Evolutionary conservation across 2,113 vertebrate genomes (phyloP).

Genomic region (Sander vitreus): DNA sequence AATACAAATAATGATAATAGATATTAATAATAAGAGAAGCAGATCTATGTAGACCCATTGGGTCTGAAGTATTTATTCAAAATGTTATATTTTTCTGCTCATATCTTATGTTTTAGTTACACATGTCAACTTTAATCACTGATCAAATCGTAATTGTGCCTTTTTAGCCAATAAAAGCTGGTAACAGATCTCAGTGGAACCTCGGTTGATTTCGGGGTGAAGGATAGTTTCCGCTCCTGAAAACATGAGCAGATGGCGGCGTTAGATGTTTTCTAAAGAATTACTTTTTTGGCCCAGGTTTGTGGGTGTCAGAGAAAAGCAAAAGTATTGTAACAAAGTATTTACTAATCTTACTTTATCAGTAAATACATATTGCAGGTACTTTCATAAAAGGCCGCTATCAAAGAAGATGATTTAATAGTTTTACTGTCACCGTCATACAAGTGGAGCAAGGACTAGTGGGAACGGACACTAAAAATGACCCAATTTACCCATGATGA

Average conservation of each 20-base stretch:
- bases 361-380: not conserved
- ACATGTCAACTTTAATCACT: constrained; percentile 13
- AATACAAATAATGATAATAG: too few relatives aligned
- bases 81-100: not conserved
- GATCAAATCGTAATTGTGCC: not conserved
- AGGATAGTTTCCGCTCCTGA: not conserved
- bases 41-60: not conserved
- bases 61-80: not conserved
- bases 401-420: not conserved
- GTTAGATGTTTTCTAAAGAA: constrained; percentile 1
- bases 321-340: not conserved
- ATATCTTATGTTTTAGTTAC: constrained; percentile 7
- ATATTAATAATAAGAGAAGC: not conserved
- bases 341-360: not conserved
- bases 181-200: not conserved
- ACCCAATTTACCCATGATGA: not conserved
- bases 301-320: not conserved
- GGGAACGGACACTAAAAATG: not conserved
- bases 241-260: constrained; percentile 10
- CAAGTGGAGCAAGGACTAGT: not conserved
- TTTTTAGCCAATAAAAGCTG: constrained; percentile 11
- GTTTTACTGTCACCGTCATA: not conserved
- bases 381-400: not conserved
- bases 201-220: not conserved
- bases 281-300: not conserved